Evolutionary conservation across 2,113 vertebrate genomes (phyloP), one percentile per base, ranked within the genome.

Genomic region (Mobula hypostoma): DNA sequence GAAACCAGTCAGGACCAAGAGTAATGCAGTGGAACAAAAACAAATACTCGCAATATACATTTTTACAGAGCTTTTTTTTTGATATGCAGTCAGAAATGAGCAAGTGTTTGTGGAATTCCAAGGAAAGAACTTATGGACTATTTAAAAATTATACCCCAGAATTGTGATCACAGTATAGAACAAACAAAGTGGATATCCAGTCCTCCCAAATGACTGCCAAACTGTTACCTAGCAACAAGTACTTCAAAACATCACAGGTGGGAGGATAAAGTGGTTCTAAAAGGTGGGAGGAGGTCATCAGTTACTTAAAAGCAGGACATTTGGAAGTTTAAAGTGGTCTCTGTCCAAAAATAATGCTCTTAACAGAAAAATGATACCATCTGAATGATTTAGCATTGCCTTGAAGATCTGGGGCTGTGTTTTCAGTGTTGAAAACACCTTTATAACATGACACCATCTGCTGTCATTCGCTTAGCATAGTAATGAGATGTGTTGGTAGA

Each of bases 391-490:
- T 95, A 96, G 96, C 66, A 94, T 96, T 96, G 97, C 96, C 97
- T 97, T 96, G 97, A 97, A 96, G 96, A 97, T 95, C 96, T 96
- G 96, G 95, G 96, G 95, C 95, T 96, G 96, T 96, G 96, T 97
- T 97, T 97, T 97, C 96, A 94, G 96, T 95, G 97, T 96, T 95
- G 96, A 96, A 97, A 97, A 97, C 96, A 97, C 97, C 97, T 97
- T 96, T 96, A 96, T 97, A 98, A 98, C 96, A 97, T 96, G 98
- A 98, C 97, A 98, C 98, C 97, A 96, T 96, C 96, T 95, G 96
- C 97, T 97, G 97, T 97, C 97, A 96, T 98, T 97, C 96, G 96
- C 97, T 96, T 95, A 96, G 96, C 95, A 95, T 96, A 97, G 96
- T 97, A 96, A 97, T 96, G 97, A 97, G 97, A 96, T 94, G 95